phyloP scores from a whole-genome alignment of 1,140 invertebrate genomes.

The Pachypsylla venusta region DNA sequence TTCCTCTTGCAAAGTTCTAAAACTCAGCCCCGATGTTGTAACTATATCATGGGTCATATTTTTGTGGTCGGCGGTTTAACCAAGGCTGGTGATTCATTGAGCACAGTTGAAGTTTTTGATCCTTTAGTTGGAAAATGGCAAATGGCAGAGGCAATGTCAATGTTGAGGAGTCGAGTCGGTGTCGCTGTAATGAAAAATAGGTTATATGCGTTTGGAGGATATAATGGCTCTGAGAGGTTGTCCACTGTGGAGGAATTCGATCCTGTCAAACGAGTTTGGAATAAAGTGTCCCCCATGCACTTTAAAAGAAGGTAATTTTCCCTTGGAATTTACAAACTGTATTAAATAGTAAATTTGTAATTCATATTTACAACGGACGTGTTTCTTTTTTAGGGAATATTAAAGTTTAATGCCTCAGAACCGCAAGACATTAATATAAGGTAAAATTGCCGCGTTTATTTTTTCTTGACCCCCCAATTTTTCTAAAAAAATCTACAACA shows the following conservation, averaged over 20 bases:
- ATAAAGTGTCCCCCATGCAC: constrained; percentile 62
- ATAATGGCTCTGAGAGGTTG: constrained; percentile 66
- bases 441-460: too few relatives aligned
- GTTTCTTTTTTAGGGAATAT: too few relatives aligned
- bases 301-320: constrained; percentile 54
- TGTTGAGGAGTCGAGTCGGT: constrained; percentile 65
- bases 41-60: constrained; percentile 60
- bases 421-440: too few relatives aligned
- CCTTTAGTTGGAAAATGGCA: constrained; percentile 56
- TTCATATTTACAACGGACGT: too few relatives aligned
- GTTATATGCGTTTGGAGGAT: constrained; percentile 59
- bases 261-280: constrained; percentile 55
- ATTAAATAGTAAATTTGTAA: too few relatives aligned
- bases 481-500: too few relatives aligned
- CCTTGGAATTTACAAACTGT: too few relatives aligned
- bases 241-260: constrained; percentile 82
- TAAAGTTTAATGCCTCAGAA: too few relatives aligned
- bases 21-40: constrained; percentile 57
- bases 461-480: too few relatives aligned
- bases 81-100: constrained; percentile 55
- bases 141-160: constrained; percentile 70
- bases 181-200: constrained; percentile 64
- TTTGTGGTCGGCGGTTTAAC: constrained; percentile 60
- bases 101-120: constrained; percentile 76
- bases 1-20: constrained; percentile 57